A percentile compares a stretch with the other conserved stretches of the same genome.
Evolutionary conservation across 1,140 invertebrate species (phyloP).

Genomic region (Hylaeus volcanicus): DNA sequence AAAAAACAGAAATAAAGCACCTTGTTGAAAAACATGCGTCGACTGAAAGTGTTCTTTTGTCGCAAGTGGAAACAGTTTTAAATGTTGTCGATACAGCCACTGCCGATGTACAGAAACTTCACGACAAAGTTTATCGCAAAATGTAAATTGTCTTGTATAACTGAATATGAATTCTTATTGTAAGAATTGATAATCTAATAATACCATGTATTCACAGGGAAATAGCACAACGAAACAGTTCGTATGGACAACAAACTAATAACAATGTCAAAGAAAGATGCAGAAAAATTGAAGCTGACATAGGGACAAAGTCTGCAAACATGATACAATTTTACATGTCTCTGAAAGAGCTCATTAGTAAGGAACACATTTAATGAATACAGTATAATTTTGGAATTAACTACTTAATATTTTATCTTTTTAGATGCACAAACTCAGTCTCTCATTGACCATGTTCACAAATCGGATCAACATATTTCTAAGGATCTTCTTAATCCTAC

Average conservation of each 20-base stretch:
- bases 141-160: slow-evolving; percentile 71
- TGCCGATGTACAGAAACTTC: slow-evolving; percentile 84
- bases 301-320: slow-evolving; percentile 66
- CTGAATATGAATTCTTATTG: not conserved
- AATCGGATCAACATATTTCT: slow-evolving; percentile 65
- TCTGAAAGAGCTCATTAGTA: slow-evolving; percentile 70
- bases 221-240: slow-evolving; percentile 73
- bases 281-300: slow-evolving; percentile 67
- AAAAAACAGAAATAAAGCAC: slow-evolving; percentile 83
- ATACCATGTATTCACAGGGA: slow-evolving; percentile 67
- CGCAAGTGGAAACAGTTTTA: slow-evolving; percentile 85
- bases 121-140: slow-evolving; percentile 85
- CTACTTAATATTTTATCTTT: slow-evolving; percentile 25
- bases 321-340: slow-evolving; percentile 69
- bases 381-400: not conserved
- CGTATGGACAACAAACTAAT: slow-evolving; percentile 70
- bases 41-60: slow-evolving; percentile 84
- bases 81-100: slow-evolving; percentile 84
- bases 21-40: slow-evolving; percentile 84
- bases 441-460: slow-evolving; percentile 60
- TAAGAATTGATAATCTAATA: slow-evolving; percentile 61
- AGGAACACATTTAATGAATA: not conserved
- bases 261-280: slow-evolving; percentile 67
- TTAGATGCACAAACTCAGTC: slow-evolving; percentile 52
- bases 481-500: slow-evolving; percentile 62